Base-by-base conservation (phyloP, 1,140 invertebrate genomes). In the Limonius californicus region DNA sequence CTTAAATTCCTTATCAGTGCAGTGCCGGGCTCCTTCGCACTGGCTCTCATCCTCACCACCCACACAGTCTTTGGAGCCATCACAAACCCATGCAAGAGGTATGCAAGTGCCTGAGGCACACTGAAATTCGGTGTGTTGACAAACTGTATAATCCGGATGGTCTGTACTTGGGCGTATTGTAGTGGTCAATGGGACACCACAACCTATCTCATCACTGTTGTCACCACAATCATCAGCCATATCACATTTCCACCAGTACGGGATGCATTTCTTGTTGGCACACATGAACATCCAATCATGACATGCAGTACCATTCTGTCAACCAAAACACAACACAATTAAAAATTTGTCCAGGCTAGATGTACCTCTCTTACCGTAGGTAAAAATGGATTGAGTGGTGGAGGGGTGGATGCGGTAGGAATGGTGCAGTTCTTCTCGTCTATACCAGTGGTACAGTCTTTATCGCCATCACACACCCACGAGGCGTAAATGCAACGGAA, bases 191-290 rank as follows among this genome's bases (percentile, higher is more conserved):
- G 45, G 1, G 1, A 32, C 20, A 50, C 8, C 8, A 32, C 53
- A 55, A 16, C 53, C 53, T 11, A 67, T 7, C 71, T 95, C 92
- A 70, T 95, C 92, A 0, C 87, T 88, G 27, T 81, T 79, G 72
- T 95, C 92, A 0, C 83, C 84, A 68, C 92, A 95, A 69, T 94
- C 92, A 63, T 87, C 75, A 14, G 81, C 78, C 2, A 74, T 70
- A 66, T 84, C 83, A 64, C 82, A 80, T 76, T 89, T 85, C 87
- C 92, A 94, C 90, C 90, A 88, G 47, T 86, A 85, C 0, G 92
- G 90, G 47, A 96, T 86, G 72, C 94, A 97, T 61, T 87, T 87
- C 11, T 83, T 82, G 68, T 89, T 89, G 9, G 78, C 74, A 71
- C 89, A 92, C 63, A 80, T 81, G 66, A 89, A 87, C 87, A 90